Percentiles rank a stretch among this genome's conserved stretches.
These are phyloP conservation scores for Pinna nobilis DNA, from an alignment of 1,140 invertebrate species.

Conservation along the genomic window DNA sequence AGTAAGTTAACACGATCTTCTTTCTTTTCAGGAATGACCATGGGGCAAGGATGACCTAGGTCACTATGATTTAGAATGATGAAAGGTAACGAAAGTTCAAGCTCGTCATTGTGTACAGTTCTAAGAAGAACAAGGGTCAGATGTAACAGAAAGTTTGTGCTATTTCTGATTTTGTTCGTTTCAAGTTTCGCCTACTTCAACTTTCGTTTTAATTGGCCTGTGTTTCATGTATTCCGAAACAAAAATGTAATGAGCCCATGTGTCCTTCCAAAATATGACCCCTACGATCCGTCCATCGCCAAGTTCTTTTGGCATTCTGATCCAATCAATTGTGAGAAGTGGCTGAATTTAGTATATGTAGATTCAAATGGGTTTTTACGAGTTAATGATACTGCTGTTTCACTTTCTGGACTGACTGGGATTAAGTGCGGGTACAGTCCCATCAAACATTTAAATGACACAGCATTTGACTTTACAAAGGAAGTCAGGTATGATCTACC, in stretches of 20 bases:
- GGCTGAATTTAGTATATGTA: constrained; percentile 72
- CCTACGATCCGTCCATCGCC: constrained; percentile 82
- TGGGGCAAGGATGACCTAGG: no score
- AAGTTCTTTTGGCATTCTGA: constrained; percentile 78
- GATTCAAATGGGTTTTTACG: constrained; percentile 59
- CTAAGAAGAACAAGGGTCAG: no score
- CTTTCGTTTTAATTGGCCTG: background rate
- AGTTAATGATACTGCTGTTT: constrained; percentile 59
- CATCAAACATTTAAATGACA: constrained; percentile 34
- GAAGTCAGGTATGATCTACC: constrained; percentile 43
- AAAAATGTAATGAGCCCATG: constrained; percentile 78
- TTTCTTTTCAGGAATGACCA: no score
- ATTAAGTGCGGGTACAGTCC: constrained; percentile 60
- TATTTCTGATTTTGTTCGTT: no score
- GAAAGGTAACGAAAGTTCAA: no score
- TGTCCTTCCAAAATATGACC: constrained; percentile 85
- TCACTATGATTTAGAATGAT: no score
- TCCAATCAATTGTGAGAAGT: constrained; percentile 78
- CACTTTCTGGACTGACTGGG: constrained; percentile 51
- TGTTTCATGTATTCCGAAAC: constrained; percentile 16
- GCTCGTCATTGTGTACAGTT: no score
- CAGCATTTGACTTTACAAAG: constrained; percentile 68
- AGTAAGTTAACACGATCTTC: no score
- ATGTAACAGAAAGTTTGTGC: no score
- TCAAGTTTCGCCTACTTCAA: constrained; percentile 9